Percentiles rank a stretch among this genome's conserved stretches.
Evolutionary conservation across 2,797 vertebrate species (phyloP).

Genomic region (Rhodeus uyekii): DNA sequence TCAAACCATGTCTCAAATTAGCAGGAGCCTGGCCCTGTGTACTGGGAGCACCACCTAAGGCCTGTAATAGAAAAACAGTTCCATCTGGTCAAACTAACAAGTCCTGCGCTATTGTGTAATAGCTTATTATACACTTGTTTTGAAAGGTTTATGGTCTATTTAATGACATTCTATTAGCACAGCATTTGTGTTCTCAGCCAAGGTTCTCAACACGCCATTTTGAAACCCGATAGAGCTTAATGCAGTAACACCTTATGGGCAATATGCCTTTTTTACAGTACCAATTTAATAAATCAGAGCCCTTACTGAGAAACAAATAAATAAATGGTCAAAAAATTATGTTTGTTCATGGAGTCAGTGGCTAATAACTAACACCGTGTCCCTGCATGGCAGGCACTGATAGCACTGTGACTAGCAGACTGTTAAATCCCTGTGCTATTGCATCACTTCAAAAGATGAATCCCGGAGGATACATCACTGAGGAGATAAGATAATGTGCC

Average conservation of each 20-base stretch:
- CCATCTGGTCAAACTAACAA: slow-evolving; percentile 60
- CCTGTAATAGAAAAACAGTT: slow-evolving; percentile 69
- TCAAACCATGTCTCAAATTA: slow-evolving; percentile 69
- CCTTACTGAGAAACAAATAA: neutral
- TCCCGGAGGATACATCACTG: slow-evolving; percentile 38
- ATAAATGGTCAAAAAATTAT: neutral
- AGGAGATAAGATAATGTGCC: slow-evolving; percentile 39
- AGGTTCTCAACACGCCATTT: neutral
- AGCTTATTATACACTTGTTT: slow-evolving; percentile 65
- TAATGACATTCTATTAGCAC: slow-evolving; percentile 61
- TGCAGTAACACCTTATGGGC: neutral
- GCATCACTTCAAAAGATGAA: slow-evolving; percentile 51
- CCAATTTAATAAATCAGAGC: slow-evolving; percentile 10
- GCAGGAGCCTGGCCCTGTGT: slow-evolving; percentile 43
- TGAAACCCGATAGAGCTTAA: neutral
- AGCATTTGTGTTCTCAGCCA: slow-evolving; percentile 37
- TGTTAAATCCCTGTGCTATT: slow-evolving; percentile 46
- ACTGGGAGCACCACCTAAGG: slow-evolving; percentile 54
- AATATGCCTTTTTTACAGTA: neutral
- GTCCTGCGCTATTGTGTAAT: slow-evolving; percentile 60
- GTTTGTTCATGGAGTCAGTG: neutral
- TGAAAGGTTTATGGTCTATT: slow-evolving; percentile 68
- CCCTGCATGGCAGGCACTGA: slow-evolving; percentile 12
- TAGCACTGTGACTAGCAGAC: slow-evolving; percentile 32
- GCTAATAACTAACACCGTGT: slow-evolving; percentile 25